Evolutionary conservation across 1,140 invertebrate genomes (phyloP).

Genomic region (Wasmannia auropunctata): DNA sequence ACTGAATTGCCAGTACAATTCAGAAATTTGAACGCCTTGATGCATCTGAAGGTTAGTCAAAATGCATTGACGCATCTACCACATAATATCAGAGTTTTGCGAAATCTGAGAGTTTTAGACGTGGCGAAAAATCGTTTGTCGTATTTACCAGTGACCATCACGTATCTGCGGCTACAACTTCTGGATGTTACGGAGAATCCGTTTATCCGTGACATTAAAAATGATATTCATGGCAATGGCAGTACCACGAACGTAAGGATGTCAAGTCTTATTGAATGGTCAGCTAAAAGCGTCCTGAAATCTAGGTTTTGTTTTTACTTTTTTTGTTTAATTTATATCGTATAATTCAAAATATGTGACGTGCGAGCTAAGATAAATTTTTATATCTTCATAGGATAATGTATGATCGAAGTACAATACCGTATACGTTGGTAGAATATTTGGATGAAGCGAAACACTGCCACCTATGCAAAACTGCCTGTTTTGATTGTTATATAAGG

Average conservation of each 20-base stretch:
- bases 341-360: not conserved
- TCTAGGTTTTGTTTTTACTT: conserved; percentile 77
- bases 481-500: conserved; percentile 84
- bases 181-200: conserved; percentile 87
- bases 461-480: conserved; percentile 87
- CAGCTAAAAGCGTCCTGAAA: conserved; percentile 76
- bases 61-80: conserved; percentile 84
- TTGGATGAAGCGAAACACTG: conserved; percentile 88
- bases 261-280: conserved; percentile 73
- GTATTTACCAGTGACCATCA: conserved; percentile 85
- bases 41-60: conserved; percentile 85
- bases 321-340: not conserved
- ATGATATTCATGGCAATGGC: not conserved
- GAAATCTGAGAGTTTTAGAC: conserved; percentile 82
- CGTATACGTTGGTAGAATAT: conserved; percentile 86
- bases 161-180: conserved; percentile 84
- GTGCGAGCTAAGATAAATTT: conserved; percentile 47
- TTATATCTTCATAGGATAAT: conserved; percentile 80
- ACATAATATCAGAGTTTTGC: conserved; percentile 81
- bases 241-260: conserved; percentile 70
- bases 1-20: conserved; percentile 86
- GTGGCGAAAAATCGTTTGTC: conserved; percentile 86
- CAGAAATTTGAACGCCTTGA: conserved; percentile 86
- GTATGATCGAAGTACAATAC: conserved; percentile 87
- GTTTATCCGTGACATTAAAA: conserved; percentile 76